A percentile compares a stretch with the other conserved stretches of the same genome.
These are phyloP conservation scores for Gephyroberyx darwinii DNA, from an alignment of 2,797 vertebrate genomes.

Conservation along the genomic window DNA sequence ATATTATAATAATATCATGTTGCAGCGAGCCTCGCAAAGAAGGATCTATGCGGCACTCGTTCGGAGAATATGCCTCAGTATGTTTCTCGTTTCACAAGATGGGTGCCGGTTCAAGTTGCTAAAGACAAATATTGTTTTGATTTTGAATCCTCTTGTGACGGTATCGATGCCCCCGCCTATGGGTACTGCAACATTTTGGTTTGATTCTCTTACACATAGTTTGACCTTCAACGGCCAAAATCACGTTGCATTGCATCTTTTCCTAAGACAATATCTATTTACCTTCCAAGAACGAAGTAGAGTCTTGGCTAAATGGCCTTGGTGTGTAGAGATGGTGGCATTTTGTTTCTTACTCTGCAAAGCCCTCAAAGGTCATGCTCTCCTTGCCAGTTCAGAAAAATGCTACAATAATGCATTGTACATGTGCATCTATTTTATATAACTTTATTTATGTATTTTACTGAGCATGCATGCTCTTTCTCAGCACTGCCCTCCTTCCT, in stretches of 20 bases:
- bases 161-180: neutral
- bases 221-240: neutral
- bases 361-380: neutral
- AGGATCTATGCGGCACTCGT: neutral
- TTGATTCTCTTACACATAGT: neutral
- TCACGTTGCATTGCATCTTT: neutral
- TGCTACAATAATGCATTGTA: neutral
- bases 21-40: neutral
- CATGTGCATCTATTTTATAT: neutral
- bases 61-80: neutral
- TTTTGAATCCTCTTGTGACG: neutral
- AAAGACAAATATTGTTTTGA: neutral
- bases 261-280: neutral
- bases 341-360: neutral
- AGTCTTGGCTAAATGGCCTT: neutral
- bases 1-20: slow-evolving; percentile 8
- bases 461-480: neutral
- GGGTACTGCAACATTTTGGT: neutral
- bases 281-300: neutral
- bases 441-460: neutral
- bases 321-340: neutral
- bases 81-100: neutral
- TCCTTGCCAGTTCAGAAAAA: neutral
- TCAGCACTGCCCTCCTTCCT: slow-evolving; percentile 6
- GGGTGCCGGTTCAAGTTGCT: neutral